Conservation (phyloP, 2,797 vertebrate species). For the Sebastes aleutianus region DNA sequence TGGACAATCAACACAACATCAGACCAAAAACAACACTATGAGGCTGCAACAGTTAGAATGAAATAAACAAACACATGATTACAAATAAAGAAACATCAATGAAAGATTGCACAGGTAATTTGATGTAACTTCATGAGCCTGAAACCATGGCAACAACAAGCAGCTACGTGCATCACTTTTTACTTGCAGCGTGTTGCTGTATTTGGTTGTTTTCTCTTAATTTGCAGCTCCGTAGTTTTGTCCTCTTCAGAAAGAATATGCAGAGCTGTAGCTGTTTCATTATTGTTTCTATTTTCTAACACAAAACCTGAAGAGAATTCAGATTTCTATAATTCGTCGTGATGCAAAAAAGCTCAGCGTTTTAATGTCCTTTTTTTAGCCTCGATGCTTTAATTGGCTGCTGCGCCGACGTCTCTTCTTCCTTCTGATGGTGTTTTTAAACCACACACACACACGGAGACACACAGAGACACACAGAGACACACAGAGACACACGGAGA, state of each 20-base stretch:
- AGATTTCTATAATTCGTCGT: neutral
- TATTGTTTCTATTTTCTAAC: neutral
- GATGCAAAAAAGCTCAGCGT: neutral
- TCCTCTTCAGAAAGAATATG: neutral
- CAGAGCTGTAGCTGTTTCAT: neutral
- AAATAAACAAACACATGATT: neutral
- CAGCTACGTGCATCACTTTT: neutral
- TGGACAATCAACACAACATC: neutral
- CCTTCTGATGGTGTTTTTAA: neutral
- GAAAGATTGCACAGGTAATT: neutral
- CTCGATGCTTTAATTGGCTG: constrained; percentile 32
- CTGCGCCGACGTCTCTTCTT: neutral
- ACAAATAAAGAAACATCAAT: neutral
- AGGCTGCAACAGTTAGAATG: neutral
- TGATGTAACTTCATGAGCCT: neutral
- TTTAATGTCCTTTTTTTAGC: neutral
- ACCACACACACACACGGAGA: neutral
- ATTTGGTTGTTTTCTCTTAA: neutral
- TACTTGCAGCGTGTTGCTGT: neutral
- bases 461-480: neutral
- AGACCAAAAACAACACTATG: neutral
- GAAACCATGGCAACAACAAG: neutral
- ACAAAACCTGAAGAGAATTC: neutral
- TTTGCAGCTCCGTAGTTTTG: neutral
- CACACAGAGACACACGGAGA: neutral